Conservation (phyloP, 2,888 invertebrate genomes). For the Eilema depressum region DNA sequence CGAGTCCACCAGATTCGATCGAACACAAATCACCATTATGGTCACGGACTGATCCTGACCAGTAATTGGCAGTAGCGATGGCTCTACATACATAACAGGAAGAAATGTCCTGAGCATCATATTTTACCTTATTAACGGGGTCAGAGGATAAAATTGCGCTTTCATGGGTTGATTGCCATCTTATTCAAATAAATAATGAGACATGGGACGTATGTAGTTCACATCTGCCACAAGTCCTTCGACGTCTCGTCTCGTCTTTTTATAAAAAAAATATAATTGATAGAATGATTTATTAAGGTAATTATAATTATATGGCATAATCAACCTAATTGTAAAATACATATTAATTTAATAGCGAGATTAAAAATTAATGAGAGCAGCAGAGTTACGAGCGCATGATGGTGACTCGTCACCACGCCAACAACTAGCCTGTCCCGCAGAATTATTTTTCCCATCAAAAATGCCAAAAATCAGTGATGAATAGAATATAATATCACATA, state of each 20-base stretch:
- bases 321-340: background rate
- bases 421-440: background rate
- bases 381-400: background rate
- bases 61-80: too few species aligned
- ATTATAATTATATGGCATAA: background rate
- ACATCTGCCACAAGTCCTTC: background rate
- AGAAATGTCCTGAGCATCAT: background rate
- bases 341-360: background rate
- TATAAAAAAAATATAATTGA: background rate
- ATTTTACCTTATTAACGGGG: background rate
- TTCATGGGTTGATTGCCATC: background rate
- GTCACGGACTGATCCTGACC: too few species aligned
- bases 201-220: background rate
- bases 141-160: background rate
- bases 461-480: background rate
- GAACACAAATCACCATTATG: background rate
- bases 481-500: background rate
- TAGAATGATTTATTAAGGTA: background rate
- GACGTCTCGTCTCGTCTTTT: background rate
- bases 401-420: background rate
- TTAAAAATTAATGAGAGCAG: background rate
- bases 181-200: background rate
- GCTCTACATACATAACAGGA: too few species aligned
- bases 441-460: background rate
- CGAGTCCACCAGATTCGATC: background rate